Conservation (phyloP, 2,113 vertebrate genomes). For the Verasper variegatus region DNA sequence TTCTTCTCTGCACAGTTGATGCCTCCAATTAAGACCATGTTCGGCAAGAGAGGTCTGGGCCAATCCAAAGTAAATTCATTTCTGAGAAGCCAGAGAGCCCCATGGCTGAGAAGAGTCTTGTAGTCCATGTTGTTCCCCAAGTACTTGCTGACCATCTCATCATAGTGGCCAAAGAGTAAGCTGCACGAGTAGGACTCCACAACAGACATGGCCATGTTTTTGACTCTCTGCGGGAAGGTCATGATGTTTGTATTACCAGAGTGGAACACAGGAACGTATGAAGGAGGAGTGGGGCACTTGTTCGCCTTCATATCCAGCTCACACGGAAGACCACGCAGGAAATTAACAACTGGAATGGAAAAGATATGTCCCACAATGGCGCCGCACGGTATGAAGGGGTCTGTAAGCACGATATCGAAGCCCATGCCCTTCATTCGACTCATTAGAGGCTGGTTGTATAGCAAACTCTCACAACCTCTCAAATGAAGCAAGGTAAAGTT, state of each 20-base stretch:
- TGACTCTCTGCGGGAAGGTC: constrained; percentile 84
- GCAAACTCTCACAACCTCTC: constrained; percentile 71
- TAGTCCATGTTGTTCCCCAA: constrained; percentile 75
- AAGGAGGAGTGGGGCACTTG: constrained; percentile 83
- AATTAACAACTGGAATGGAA: constrained; percentile 85
- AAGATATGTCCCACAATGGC: constrained; percentile 83
- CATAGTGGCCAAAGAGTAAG: constrained; percentile 51
- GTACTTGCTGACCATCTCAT: constrained; percentile 75
- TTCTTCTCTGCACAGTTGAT: constrained; percentile 77
- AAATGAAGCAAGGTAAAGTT: constrained; percentile 67
- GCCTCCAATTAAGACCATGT: constrained; percentile 85
- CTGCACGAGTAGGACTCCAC: constrained; percentile 60
- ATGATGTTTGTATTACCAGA: constrained; percentile 75
- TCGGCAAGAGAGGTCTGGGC: constrained; percentile 88
- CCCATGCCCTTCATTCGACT: constrained; percentile 67
- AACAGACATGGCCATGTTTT: constrained; percentile 75
- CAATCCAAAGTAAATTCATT: constrained; percentile 88
- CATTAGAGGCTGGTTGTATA: constrained; percentile 80
- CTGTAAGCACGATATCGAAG: constrained; percentile 85
- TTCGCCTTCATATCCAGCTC: constrained; percentile 75
- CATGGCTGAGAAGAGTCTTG: constrained; percentile 78
- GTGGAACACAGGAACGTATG: constrained; percentile 80
- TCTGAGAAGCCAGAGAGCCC: constrained; percentile 86
- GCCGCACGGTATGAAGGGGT: constrained; percentile 87
- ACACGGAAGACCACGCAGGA: constrained; percentile 83